A percentile compares a stretch with the other conserved stretches of the same genome.
Evolutionary conservation across 1,140 invertebrate species (phyloP).

Genomic region (Heterodera schachtii): DNA sequence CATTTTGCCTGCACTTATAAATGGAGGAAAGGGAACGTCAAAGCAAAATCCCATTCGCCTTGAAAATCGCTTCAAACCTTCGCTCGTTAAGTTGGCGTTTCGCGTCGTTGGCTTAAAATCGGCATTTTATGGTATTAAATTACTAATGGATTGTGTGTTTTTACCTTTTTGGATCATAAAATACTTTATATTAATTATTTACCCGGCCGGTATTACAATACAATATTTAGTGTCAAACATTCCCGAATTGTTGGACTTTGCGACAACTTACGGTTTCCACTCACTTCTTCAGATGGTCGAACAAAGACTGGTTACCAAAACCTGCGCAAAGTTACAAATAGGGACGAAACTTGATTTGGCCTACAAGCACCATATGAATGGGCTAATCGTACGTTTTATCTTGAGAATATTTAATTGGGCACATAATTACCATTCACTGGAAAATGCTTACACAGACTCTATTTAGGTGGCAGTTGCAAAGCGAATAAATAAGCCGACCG

Average conservation of each 20-base stretch:
- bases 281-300: not conserved
- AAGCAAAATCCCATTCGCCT: slow-evolving; percentile 14
- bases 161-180: no score
- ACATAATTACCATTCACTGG: not conserved
- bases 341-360: slow-evolving; percentile 21
- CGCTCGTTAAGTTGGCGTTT: slow-evolving; percentile 15
- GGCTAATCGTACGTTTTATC: not conserved
- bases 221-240: not conserved
- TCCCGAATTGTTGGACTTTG: slow-evolving; percentile 23
- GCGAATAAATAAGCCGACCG: not conserved
- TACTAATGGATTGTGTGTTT: not conserved
- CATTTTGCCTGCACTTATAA: not conserved
- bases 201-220: no score
- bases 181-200: no score
- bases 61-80: slow-evolving; percentile 4
- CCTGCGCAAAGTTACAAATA: slow-evolving; percentile 6
- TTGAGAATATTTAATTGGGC: not conserved
- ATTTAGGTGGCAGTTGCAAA: not conserved
- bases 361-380: slow-evolving; percentile 6
- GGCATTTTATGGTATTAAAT: not conserved
- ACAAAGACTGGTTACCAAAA: not conserved
- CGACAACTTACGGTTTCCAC: slow-evolving; percentile 3
- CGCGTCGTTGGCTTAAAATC: not conserved
- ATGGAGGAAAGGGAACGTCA: not conserved
- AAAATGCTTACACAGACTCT: no score